Percentiles rank a stretch among this genome's conserved stretches.
Conservation (phyloP, 2,113 vertebrate genomes). For the Lycocorax pyrrhopterus region DNA sequence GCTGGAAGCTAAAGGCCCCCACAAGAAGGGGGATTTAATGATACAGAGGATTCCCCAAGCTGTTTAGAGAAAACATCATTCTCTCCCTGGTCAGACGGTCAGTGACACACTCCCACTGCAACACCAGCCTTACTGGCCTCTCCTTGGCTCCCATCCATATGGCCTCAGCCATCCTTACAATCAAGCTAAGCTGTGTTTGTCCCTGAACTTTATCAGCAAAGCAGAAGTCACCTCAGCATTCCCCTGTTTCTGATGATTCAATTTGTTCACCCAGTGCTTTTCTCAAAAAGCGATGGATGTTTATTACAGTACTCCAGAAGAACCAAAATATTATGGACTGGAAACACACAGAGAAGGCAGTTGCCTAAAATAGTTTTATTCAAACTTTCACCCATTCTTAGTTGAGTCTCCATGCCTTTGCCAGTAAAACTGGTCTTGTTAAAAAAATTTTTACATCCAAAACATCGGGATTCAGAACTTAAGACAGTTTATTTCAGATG, state of each 20-base stretch:
- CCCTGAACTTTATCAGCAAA: neutral
- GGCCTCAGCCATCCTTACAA: neutral
- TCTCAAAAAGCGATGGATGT: neutral
- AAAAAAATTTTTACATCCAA: neutral
- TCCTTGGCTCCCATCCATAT: neutral
- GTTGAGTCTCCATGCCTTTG: neutral
- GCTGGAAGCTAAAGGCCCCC: neutral
- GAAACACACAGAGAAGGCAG: neutral
- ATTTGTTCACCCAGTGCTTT: neutral
- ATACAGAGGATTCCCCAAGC: neutral
- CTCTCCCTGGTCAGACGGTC: neutral
- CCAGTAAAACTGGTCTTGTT: neutral
- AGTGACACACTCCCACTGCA: neutral
- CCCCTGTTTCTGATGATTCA: neutral
- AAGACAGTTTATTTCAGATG: neutral
- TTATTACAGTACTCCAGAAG: neutral
- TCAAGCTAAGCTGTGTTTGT: neutral
- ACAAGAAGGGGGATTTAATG: neutral
- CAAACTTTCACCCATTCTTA: neutral
- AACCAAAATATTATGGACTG: neutral
- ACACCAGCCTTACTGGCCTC: neutral
- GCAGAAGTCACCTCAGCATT: neutral
- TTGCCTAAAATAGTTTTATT: neutral
- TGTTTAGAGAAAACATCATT: neutral
- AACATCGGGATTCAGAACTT: neutral